A percentile compares a stretch with the other conserved stretches of the same genome.
phyloP scores from a whole-genome alignment of 2,113 vertebrate genomes.

The Eretmochelys imbricata region DNA sequence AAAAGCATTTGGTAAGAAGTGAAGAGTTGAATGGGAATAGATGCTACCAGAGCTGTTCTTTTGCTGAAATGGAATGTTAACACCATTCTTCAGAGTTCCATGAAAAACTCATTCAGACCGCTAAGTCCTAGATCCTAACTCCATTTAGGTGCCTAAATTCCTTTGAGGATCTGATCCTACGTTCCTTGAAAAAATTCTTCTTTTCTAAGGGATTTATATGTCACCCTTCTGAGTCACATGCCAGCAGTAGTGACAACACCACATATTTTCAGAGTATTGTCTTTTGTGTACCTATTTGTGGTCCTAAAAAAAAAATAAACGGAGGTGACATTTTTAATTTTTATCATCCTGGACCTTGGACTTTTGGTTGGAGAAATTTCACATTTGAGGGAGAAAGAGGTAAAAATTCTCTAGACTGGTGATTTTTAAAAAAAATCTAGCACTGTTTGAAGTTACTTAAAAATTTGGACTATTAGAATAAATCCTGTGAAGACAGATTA shows the following conservation, averaged over 20 bases:
- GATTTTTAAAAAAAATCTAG: not conserved
- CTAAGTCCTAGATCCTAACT: not conserved
- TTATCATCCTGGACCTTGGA: not conserved
- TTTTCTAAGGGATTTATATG: not conserved
- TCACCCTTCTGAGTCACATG: not conserved
- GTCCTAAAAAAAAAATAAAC: not conserved
- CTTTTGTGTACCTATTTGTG: not conserved
- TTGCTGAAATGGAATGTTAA: not conserved
- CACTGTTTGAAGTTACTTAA: not conserved
- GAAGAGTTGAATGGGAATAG: not conserved
- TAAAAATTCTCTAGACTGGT: not conserved
- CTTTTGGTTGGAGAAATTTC: not conserved
- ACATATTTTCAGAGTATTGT: not conserved
- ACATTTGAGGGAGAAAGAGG: not conserved
- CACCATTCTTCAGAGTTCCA: not conserved
- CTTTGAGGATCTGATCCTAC: not conserved
- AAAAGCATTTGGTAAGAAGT: not conserved
- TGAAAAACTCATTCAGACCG: not conserved
- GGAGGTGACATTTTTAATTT: not conserved
- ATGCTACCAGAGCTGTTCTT: not conserved
- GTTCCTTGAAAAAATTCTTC: not conserved
- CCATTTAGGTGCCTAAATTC: not conserved
- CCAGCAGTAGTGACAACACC: not conserved
- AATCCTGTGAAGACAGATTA: not conserved
- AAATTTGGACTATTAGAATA: not conserved